These are phyloP conservation scores for Pherbina coryleti DNA, from an alignment of 2,888 invertebrate genomes.

Conservation along the genomic window DNA sequence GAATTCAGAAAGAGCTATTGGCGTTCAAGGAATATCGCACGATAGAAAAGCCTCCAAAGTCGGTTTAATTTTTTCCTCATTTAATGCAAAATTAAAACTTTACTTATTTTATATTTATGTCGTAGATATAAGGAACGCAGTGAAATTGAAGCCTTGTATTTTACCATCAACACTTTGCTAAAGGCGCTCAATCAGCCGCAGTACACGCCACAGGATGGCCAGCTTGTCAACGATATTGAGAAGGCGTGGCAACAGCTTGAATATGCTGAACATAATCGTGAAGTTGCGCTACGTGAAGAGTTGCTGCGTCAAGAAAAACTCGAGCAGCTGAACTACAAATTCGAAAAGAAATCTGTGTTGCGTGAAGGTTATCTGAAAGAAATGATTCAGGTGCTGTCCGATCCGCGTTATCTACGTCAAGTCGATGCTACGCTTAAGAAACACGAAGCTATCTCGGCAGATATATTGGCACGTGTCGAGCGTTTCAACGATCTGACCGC, in stretches of 20 bases:
- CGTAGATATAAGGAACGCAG: slow-evolving; percentile 93
- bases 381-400: slow-evolving; percentile 95
- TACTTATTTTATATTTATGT: background rate
- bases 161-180: slow-evolving; percentile 95
- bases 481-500: slow-evolving; percentile 93
- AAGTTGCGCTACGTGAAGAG: slow-evolving; percentile 92
- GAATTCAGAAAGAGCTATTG: slow-evolving; percentile 89
- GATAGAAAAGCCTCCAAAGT: slow-evolving; percentile 98
- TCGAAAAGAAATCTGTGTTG: slow-evolving; percentile 93
- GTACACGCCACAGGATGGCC: slow-evolving; percentile 89
- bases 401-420: slow-evolving; percentile 90
- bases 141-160: slow-evolving; percentile 96
- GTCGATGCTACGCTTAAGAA: slow-evolving; percentile 98
- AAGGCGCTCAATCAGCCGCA: slow-evolving; percentile 93
- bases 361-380: slow-evolving; percentile 96
- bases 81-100: background rate
- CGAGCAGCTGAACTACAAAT: slow-evolving; percentile 95
- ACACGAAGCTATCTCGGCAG: slow-evolving; percentile 97
- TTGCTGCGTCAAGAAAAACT: slow-evolving; percentile 91
- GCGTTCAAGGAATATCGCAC: slow-evolving; percentile 96
- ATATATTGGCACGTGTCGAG: slow-evolving; percentile 93
- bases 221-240: slow-evolving; percentile 94
- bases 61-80: slow-evolving; percentile 61
- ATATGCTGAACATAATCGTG: slow-evolving; percentile 92
- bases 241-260: slow-evolving; percentile 94